A percentile compares a stretch with the other conserved stretches of the same genome.
Conservation (phyloP, 2,113 vertebrate species). For the Psittacula cyanocephala region DNA sequence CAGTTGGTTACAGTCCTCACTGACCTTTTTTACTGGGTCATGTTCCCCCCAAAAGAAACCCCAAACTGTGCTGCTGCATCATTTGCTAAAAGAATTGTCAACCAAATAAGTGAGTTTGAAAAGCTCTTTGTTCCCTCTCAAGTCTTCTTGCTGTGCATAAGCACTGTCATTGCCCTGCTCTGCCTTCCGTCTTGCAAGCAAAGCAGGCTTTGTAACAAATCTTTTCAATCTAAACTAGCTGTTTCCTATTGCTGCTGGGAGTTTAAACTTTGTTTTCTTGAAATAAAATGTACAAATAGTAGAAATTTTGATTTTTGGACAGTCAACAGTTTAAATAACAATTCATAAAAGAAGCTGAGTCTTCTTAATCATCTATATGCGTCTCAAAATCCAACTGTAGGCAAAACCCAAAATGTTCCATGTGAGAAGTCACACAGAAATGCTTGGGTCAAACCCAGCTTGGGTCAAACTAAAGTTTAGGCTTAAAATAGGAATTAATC, state of each 20-base stretch:
- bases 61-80: not conserved
- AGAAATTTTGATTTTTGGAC: not conserved
- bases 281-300: not conserved
- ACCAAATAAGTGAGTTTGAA: not conserved
- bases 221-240: not conserved
- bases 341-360: not conserved
- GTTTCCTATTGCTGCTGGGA: not conserved
- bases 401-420: not conserved
- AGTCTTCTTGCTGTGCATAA: not conserved
- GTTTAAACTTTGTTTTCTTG: not conserved
- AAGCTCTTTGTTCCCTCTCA: not conserved
- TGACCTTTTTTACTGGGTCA: not conserved
- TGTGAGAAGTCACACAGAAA: not conserved
- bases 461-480: not conserved
- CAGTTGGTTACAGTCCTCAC: not conserved
- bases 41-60: not conserved
- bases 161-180: not conserved
- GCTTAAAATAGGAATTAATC: not conserved
- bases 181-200: not conserved
- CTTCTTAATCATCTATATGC: not conserved
- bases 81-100: slow-evolving; percentile 5
- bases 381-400: not conserved
- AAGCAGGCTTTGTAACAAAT: not conserved
- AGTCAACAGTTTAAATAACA: not conserved
- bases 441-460: not conserved